These are phyloP conservation scores for Parnassius orleans DNA, from an alignment of 2,888 invertebrate genomes.

Conservation along the genomic window DNA sequence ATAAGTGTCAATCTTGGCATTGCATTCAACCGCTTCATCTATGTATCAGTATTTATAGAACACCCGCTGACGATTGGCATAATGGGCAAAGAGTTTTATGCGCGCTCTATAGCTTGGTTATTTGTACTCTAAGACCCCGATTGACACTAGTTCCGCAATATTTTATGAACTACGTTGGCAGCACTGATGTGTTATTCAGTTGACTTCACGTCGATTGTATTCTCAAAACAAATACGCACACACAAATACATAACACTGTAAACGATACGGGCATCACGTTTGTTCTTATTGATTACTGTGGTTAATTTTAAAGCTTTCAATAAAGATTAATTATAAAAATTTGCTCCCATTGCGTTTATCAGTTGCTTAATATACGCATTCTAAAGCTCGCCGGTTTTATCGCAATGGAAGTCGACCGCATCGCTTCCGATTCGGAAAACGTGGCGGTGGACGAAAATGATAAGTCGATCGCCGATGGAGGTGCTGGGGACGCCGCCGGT, in stretches of 20 bases:
- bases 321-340: conserved; percentile 21
- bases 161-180: conserved; percentile 41
- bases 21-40: too few species aligned
- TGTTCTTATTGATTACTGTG: conserved; percentile 38
- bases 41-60: too few species aligned
- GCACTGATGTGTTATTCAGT: conserved; percentile 58
- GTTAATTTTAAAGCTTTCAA: conserved; percentile 15
- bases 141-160: conserved; percentile 28
- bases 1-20: too few species aligned
- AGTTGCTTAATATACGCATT: conserved; percentile 3
- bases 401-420: conserved; percentile 73
- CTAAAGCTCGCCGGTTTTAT: conserved; percentile 37
- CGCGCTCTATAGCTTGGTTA: too few species aligned
- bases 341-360: conserved; percentile 28
- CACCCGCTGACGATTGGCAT: too few species aligned
- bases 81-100: too few species aligned
- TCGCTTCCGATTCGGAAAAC: conserved; percentile 72
- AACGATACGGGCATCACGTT: conserved; percentile 42
- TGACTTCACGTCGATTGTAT: conserved; percentile 68
- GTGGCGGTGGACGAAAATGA: conserved; percentile 65
- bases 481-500: conserved; percentile 69
- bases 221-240: conserved; percentile 29
- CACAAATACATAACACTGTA: conserved; percentile 40
- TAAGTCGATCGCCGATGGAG: conserved; percentile 63
- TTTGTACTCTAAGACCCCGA: too few species aligned